Evolutionary conservation across 1,140 invertebrate species (phyloP).

Genomic region (Megalonaias nervosa): DNA sequence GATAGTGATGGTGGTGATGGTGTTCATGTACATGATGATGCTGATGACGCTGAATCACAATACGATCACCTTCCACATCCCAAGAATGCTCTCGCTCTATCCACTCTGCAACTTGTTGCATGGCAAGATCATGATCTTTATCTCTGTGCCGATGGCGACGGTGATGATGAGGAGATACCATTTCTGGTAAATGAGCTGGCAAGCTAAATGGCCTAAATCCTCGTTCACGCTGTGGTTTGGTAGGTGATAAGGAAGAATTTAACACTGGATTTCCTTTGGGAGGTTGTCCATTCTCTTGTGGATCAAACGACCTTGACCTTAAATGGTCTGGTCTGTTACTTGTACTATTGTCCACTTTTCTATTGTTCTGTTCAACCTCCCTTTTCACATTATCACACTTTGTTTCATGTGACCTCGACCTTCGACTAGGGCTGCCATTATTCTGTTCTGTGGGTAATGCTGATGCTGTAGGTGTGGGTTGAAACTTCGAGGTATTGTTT

Average conservation of each 20-base stretch:
- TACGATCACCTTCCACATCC: slow-evolving; percentile 54
- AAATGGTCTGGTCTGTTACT: slow-evolving; percentile 47
- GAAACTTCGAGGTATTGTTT: slow-evolving; percentile 61
- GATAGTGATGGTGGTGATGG: slow-evolving; percentile 85
- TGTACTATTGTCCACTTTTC: slow-evolving; percentile 20
- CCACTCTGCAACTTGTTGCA: slow-evolving; percentile 77
- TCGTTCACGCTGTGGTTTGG: slow-evolving; percentile 42
- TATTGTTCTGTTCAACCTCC: slow-evolving; percentile 39
- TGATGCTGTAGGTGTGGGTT: slow-evolving; percentile 40
- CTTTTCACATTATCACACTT: slow-evolving; percentile 53
- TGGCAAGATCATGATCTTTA: slow-evolving; percentile 80
- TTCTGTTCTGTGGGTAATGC: slow-evolving; percentile 36
- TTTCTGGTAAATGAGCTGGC: slow-evolving; percentile 57
- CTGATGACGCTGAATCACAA: slow-evolving; percentile 72
- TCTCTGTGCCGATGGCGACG: slow-evolving; percentile 77
- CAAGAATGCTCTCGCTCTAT: slow-evolving; percentile 68
- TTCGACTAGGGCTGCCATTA: slow-evolving; percentile 27
- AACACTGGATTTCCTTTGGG: slow-evolving; percentile 31
- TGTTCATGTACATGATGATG: slow-evolving; percentile 85
- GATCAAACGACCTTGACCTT: slow-evolving; percentile 63
- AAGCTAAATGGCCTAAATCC: slow-evolving; percentile 59
- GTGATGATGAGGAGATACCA: slow-evolving; percentile 75
- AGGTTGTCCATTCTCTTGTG: slow-evolving; percentile 49
- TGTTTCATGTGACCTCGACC: slow-evolving; percentile 61
- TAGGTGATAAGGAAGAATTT: slow-evolving; percentile 17